These are phyloP conservation scores for Drosophila mimetica DNA, from an alignment of 2,888 invertebrate species.

Conservation along the genomic window DNA sequence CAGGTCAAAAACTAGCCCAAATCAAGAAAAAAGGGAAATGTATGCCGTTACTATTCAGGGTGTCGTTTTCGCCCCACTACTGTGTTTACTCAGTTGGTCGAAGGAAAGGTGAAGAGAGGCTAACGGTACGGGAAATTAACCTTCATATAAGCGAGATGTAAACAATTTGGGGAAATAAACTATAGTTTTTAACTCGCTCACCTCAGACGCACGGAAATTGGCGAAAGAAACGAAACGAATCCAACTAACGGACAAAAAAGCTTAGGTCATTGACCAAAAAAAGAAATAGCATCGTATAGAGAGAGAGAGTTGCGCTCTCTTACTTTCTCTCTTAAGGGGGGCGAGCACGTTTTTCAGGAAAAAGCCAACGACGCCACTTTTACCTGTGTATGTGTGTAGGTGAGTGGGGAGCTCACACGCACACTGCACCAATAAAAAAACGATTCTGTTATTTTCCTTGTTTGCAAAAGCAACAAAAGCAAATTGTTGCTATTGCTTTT, in stretches of 20 bases:
- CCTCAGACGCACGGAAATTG: slow-evolving; percentile 12
- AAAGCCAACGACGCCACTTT: slow-evolving; percentile 61
- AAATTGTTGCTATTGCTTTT: slow-evolving; percentile 52
- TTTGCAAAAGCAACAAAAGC: slow-evolving; percentile 43
- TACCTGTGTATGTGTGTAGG: slow-evolving; percentile 11
- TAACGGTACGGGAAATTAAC: slow-evolving; percentile 16
- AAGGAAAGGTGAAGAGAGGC: neutral
- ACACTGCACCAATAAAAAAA: slow-evolving; percentile 4
- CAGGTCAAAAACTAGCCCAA: no score
- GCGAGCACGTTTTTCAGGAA: slow-evolving; percentile 69
- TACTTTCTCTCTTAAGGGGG: slow-evolving; percentile 16
- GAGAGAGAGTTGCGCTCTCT: slow-evolving; percentile 32
- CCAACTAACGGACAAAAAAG: slow-evolving; percentile 58
- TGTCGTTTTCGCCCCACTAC: neutral
- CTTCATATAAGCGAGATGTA: neutral
- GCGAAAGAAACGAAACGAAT: slow-evolving; percentile 30
- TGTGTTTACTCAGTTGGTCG: neutral
- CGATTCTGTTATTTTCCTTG: slow-evolving; percentile 23
- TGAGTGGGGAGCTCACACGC: slow-evolving; percentile 38
- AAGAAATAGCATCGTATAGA: slow-evolving; percentile 60
- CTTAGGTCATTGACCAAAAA: slow-evolving; percentile 79
- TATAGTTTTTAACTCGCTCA: neutral
- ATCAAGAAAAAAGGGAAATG: no score
- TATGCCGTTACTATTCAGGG: no score
- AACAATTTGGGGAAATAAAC: neutral